Base-by-base conservation (phyloP, 2,797 vertebrate species). In the Peromyscus aztecus region DNA sequence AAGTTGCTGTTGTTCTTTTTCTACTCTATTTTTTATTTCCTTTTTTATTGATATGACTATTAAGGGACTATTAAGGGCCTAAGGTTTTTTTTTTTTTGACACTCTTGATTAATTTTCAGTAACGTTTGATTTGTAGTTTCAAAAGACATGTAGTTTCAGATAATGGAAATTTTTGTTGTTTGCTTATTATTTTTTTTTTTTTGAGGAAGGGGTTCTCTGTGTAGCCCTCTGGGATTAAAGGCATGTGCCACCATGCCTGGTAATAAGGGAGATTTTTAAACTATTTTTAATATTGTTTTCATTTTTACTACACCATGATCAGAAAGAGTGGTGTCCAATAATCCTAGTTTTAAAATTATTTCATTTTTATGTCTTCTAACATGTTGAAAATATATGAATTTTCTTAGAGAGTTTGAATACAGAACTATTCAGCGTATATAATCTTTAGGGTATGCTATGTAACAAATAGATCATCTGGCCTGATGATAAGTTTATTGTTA, bases 381-480 rank as follows among this genome's bases (percentile, higher is more conserved):
- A 82, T 61, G 65, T 10, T 34, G 29, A 86, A 76, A 61, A 93
- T 85, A 24, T 71, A 6, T 78, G 9, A 85, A 52, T 59, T 89
- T 90, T 86, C 34, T 91, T 55, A 80, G n/a, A 37, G 7, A 92
- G 24, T 65, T 80, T 4, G n/a, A 12, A 37, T 4, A 80, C 37
- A 76, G 94, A 78, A 27, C 34, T 43, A 73, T 43, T 67, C 10
- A 87, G 6, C 17, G 34, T 46, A 57, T 43, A 78, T 3, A 91
- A 94, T 82, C 91, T 90, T 93, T 16, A 92, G 61, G 6, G 5
- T 90, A 23, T 49, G 31, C 8, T 94, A 91, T 90, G 52, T 43
- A 95, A 67, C 49, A 3, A 76, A 65, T 52, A 55, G 63, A 65
- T 94, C 49, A 87, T 87, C 3, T 90, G 52, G 24, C 46, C 23